phyloP scores from a whole-genome alignment of 2,888 invertebrate species.

The Hydropsyche betteni region DNA sequence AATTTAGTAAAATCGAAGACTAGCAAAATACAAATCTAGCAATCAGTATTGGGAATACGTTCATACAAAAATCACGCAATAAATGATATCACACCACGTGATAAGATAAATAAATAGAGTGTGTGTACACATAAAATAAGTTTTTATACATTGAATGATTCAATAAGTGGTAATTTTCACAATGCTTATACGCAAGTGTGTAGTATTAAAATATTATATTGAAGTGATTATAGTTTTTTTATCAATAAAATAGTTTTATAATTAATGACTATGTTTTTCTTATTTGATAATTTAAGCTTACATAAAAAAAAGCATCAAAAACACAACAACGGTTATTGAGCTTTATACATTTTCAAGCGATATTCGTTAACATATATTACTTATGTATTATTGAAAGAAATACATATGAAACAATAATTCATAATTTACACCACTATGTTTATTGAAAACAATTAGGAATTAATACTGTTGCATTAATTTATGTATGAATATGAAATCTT shows the following conservation, averaged over 20 bases:
- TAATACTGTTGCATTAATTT: too few relatives aligned
- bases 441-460: too few relatives aligned
- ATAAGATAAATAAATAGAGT: not conserved
- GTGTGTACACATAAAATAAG: not conserved
- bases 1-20: conserved; percentile 41
- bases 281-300: conserved; percentile 6
- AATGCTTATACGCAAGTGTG: not conserved
- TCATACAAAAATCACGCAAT: conserved; percentile 33
- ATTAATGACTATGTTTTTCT: conserved; percentile 15
- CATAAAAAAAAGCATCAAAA: not conserved
- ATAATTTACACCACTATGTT: too few relatives aligned
- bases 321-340: not conserved
- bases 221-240: conserved; percentile 4
- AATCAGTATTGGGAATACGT: conserved; percentile 16
- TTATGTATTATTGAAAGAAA: too few relatives aligned
- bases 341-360: conserved; percentile 3
- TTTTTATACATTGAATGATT: conserved; percentile 1
- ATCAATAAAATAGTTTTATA: conserved; percentile 12
- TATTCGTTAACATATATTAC: not conserved
- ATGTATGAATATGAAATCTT: too few relatives aligned
- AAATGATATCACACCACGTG: not conserved
- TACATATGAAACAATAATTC: too few relatives aligned
- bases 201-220: not conserved
- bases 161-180: conserved; percentile 20
- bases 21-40: conserved; percentile 48